Base-by-base conservation (phyloP, 2,888 invertebrate species). In the Synergus umbraculus region DNA sequence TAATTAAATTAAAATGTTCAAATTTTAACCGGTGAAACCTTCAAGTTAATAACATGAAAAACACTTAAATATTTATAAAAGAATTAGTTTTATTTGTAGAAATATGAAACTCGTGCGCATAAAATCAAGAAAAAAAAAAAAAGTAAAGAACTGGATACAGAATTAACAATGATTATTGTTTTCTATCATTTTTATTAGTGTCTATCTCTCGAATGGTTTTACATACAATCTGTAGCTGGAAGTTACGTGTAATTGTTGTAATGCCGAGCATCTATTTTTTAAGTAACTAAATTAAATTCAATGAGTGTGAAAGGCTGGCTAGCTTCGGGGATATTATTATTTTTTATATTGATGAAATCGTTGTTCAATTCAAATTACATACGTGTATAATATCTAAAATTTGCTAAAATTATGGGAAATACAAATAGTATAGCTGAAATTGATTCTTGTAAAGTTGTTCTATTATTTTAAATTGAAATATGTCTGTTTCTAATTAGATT, bases 201-300 rank as follows among this genome's bases (percentile, higher is more conserved):
- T 54, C n/a, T n/a, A 54, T 54, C 54, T 54, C 54, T n/a, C n/a
- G 54, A n/a, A 54, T 8, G n/a, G n/a, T n/a, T n/a, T 54, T 54
- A 54, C 54, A 29, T 3, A 29, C 2, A 54, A 7, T 54, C n/a
- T 54, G n/a, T 54, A 54, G 54, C 54, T 54, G n/a, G n/a, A n/a
- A n/a, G 54, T 54, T 54, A 54, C 54, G 54, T 54, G 54, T n/a
- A 54, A 54, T 9, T 54, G 46, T 46, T 46, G 54, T 54, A 15
- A 54, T 54, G 54, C n/a, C n/a, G 54, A n/a, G 54, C n/a, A 54
- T n/a, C n/a, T 54, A n/a, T 54, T 54, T 54, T 54, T 54, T n/a
- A 54, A 54, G 54, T n/a, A n/a, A 54, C 13, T 54, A 54, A 54
- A 54, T 54, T 54, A 54, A n/a, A 54, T 54, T 54, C 54, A n/a